These are phyloP conservation scores for Euplagia quadripunctaria DNA, from an alignment of 2,888 invertebrate genomes.

Conservation along the genomic window DNA sequence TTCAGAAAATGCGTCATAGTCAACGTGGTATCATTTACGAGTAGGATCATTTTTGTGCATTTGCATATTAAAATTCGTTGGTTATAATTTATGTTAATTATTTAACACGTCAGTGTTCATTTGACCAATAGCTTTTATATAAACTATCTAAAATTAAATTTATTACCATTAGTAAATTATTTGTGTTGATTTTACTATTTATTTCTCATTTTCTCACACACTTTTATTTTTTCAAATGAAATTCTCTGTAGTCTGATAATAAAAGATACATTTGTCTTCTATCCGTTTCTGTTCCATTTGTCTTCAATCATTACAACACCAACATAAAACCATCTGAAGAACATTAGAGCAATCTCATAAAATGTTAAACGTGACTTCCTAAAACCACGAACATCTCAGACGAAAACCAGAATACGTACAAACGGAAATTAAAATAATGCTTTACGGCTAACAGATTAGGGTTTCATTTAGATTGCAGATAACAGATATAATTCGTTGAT, in stretches of 20 bases:
- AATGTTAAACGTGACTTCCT: slow-evolving; percentile 31
- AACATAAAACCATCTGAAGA: slow-evolving; percentile 25
- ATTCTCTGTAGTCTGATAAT: not conserved
- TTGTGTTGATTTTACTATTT: too few relatives aligned
- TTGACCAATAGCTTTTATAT: too few relatives aligned
- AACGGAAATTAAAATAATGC: slow-evolving; percentile 49
- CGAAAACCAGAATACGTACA: slow-evolving; percentile 22
- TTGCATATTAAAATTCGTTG: too few relatives aligned
- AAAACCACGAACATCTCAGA: slow-evolving; percentile 23
- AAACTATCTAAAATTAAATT: too few relatives aligned
- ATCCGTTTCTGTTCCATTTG: not conserved
- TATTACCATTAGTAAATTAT: too few relatives aligned
- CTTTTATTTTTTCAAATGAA: too few relatives aligned
- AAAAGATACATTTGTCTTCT: not conserved
- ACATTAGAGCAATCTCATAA: slow-evolving; percentile 38
- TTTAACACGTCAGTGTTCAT: too few relatives aligned
- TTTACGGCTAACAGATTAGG: slow-evolving; percentile 39
- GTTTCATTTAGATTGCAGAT: slow-evolving; percentile 47
- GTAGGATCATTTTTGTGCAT: too few relatives aligned
- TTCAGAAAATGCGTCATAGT: too few relatives aligned
- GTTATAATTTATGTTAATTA: too few relatives aligned
- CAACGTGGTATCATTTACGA: too few relatives aligned
- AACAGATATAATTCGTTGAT: slow-evolving; percentile 30
- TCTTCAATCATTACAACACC: slow-evolving; percentile 14
- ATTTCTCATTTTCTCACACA: too few relatives aligned